phyloP scores from a whole-genome alignment of 2,113 vertebrate species.

The Struthio camelus region DNA sequence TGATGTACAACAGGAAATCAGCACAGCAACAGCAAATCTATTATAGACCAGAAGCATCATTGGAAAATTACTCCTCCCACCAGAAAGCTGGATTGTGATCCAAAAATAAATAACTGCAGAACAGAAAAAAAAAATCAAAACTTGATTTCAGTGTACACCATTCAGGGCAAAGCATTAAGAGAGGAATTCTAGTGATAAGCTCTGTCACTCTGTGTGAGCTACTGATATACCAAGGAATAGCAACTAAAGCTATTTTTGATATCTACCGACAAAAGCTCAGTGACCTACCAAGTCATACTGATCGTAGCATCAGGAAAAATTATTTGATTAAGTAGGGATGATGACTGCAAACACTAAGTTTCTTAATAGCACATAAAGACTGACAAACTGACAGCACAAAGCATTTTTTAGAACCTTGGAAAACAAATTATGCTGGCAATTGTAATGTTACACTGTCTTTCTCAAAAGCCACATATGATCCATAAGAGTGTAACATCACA shows the following conservation, averaged over 20 bases:
- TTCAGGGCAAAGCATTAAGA: not conserved
- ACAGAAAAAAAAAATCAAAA: not conserved
- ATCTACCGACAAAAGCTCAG: not conserved
- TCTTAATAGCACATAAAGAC: not conserved
- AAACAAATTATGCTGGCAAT: not conserved
- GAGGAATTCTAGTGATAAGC: not conserved
- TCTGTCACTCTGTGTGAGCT: not conserved
- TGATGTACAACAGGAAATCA: not conserved
- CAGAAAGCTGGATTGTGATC: not conserved
- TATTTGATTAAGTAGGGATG: not conserved
- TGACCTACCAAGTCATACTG: not conserved
- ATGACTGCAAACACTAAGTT: not conserved
- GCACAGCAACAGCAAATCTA: not conserved
- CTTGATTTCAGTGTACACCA: not conserved
- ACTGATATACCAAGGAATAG: not conserved
- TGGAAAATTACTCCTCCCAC: not conserved
- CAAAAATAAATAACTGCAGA: not conserved
- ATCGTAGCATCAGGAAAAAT: not conserved
- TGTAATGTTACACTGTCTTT: not conserved
- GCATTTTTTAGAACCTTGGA: not conserved
- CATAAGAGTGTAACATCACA: not conserved
- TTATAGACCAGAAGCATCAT: not conserved
- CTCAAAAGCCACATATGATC: not conserved
- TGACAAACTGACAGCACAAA: not conserved
- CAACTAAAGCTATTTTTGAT: slow-evolving; percentile 8